Evolutionary conservation across 2,888 invertebrate genomes (phyloP).

Genomic region (Drosophila emarginata): DNA sequence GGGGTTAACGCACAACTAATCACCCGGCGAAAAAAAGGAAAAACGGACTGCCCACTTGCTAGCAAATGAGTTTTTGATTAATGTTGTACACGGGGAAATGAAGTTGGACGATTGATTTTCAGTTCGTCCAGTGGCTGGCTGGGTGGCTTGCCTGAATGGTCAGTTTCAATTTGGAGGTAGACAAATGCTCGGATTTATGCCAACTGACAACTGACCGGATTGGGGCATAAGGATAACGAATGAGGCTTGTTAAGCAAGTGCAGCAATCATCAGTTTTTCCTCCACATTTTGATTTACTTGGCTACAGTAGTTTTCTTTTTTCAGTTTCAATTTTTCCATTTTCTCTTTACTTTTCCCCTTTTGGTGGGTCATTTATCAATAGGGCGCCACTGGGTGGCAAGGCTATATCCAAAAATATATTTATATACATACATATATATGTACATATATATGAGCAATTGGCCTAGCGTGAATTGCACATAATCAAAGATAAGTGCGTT

Average conservation of each 20-base stretch:
- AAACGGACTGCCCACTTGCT: conserved; percentile 33
- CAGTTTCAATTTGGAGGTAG: conserved; percentile 31
- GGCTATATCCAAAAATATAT: conserved; percentile 27
- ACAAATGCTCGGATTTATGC: conserved; percentile 57
- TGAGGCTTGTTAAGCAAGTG: conserved; percentile 31
- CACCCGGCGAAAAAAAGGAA: conserved; percentile 36
- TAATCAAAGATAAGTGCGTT: conserved; percentile 32
- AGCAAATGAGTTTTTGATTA: conserved; percentile 76
- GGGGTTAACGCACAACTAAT: conserved; percentile 75
- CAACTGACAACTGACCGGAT: conserved; percentile 33
- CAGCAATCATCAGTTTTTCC: conserved; percentile 42
- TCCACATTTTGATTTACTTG: conserved; percentile 46
- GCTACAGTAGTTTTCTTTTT: conserved; percentile 13
- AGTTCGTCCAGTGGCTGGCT: conserved; percentile 29
- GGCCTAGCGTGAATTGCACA: conserved; percentile 23
- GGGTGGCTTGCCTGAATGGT: conserved; percentile 10
- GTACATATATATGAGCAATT: conserved; percentile 25
- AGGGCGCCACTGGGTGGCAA: conserved; percentile 29
- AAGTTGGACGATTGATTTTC: conserved; percentile 57
- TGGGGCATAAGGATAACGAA: conserved; percentile 7
- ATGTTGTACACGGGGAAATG: conserved; percentile 44
- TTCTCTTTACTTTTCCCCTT: conserved; percentile 4
- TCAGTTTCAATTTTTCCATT: background rate
- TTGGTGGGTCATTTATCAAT: conserved; percentile 48
- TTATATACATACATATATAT: conserved; percentile 12